Conservation (phyloP, 2,797 vertebrate species). For the Arrhamphus sclerolepis region DNA sequence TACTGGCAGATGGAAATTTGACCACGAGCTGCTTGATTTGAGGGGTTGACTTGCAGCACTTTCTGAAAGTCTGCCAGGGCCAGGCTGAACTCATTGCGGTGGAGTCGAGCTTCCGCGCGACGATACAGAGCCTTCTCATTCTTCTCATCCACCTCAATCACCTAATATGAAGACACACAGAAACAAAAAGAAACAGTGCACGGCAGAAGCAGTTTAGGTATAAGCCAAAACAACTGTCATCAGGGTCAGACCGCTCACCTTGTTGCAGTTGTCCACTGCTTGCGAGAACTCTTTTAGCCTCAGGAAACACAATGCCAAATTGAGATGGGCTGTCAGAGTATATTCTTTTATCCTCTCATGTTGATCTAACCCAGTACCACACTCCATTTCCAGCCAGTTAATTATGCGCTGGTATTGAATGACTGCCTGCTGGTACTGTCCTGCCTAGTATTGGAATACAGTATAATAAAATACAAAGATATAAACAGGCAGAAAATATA, state of each 20-base stretch:
- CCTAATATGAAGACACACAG: constrained; percentile 72
- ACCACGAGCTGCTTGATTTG: constrained; percentile 88
- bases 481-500: background rate
- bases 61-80: constrained; percentile 89
- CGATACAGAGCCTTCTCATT: constrained; percentile 96
- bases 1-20: constrained; percentile 89
- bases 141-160: constrained; percentile 86
- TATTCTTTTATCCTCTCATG: constrained; percentile 84
- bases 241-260: constrained; percentile 76
- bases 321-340: constrained; percentile 88
- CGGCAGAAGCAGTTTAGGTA: background rate
- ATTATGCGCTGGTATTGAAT: constrained; percentile 94
- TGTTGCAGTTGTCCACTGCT: constrained; percentile 91
- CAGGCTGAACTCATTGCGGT: constrained; percentile 91
- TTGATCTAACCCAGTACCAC: constrained; percentile 83
- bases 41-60: constrained; percentile 90
- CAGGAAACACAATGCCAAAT: constrained; percentile 93
- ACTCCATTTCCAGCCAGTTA: constrained; percentile 94
- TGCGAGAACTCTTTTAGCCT: constrained; percentile 87
- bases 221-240: background rate
- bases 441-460: constrained; percentile 76
- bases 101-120: constrained; percentile 88
- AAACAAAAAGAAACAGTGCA: constrained; percentile 3
- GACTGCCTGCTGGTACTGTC: constrained; percentile 87
- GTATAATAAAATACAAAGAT: background rate